Evolutionary conservation across 2,797 vertebrate genomes (phyloP).

Genomic region (Periparus ater): DNA sequence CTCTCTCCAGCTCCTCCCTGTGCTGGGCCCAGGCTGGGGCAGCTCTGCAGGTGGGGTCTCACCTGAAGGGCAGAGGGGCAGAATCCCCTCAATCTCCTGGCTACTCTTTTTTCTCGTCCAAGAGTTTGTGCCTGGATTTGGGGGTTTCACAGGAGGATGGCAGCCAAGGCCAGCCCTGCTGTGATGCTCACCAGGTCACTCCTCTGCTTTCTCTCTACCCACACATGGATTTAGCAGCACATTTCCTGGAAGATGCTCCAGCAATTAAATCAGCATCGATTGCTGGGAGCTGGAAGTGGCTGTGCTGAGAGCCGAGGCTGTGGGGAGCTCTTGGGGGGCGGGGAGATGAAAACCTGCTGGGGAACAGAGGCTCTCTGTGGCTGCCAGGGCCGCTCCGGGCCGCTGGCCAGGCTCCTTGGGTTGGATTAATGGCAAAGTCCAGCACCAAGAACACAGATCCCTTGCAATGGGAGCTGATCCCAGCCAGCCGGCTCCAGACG

Average conservation of each 20-base stretch:
- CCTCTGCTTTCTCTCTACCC: not conserved
- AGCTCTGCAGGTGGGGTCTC: not conserved
- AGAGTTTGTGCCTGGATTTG: too few species aligned
- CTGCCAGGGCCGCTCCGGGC: not conserved
- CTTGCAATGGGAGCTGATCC: not conserved
- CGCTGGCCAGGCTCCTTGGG: not conserved
- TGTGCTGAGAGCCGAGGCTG: not conserved
- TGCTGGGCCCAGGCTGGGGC: not conserved
- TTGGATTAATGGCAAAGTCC: not conserved
- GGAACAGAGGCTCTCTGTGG: not conserved
- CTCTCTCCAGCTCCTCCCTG: rapidly evolving
- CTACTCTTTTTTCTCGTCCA: too few species aligned
- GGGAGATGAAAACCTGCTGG: not conserved
- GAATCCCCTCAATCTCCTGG: not conserved
- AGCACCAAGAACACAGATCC: not conserved
- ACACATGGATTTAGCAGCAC: rapidly evolving
- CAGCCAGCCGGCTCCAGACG: not conserved
- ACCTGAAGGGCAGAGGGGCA: not conserved
- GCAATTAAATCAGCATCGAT: not conserved
- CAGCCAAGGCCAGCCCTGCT: not conserved
- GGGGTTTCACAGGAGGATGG: not conserved
- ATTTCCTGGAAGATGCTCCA: not conserved
- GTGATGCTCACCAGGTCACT: not conserved
- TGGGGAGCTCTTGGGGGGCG: not conserved
- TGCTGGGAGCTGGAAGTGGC: not conserved